A percentile compares a stretch with the other conserved stretches of the same genome.
Evolutionary conservation across 2,797 vertebrate species (phyloP).

Genomic region (Taeniopygia guttata): DNA sequence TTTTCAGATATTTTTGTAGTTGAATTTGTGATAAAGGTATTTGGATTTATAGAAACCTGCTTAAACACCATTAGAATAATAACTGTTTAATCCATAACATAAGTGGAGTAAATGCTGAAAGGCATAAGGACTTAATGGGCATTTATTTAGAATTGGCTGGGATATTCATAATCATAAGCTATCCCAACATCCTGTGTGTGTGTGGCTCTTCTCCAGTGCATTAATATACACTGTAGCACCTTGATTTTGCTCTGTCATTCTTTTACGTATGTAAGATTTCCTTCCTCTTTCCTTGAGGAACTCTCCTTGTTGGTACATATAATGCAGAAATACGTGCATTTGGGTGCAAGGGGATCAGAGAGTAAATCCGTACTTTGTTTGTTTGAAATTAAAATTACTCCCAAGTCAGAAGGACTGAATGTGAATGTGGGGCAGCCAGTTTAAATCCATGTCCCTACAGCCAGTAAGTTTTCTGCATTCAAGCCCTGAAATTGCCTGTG

Average conservation of each 20-base stretch:
- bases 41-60: background rate
- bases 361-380: background rate
- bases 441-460: background rate
- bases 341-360: background rate
- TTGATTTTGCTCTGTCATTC: conserved; percentile 43
- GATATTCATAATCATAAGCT: background rate
- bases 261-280: conserved; percentile 32
- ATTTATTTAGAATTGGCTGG: background rate
- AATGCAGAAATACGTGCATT: background rate
- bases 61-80: background rate
- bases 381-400: background rate
- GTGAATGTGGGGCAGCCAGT: background rate
- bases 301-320: background rate
- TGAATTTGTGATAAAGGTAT: background rate
- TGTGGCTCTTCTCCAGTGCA: background rate
- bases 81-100: background rate
- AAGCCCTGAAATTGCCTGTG: background rate
- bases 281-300: conserved; percentile 39
- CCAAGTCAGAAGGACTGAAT: background rate
- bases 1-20: background rate
- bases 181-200: background rate
- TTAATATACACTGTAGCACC: background rate
- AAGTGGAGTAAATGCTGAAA: background rate
- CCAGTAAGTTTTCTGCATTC: background rate
- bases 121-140: background rate